Base-by-base conservation (phyloP, 2,113 vertebrate genomes). In the Ophiodon elongatus region DNA sequence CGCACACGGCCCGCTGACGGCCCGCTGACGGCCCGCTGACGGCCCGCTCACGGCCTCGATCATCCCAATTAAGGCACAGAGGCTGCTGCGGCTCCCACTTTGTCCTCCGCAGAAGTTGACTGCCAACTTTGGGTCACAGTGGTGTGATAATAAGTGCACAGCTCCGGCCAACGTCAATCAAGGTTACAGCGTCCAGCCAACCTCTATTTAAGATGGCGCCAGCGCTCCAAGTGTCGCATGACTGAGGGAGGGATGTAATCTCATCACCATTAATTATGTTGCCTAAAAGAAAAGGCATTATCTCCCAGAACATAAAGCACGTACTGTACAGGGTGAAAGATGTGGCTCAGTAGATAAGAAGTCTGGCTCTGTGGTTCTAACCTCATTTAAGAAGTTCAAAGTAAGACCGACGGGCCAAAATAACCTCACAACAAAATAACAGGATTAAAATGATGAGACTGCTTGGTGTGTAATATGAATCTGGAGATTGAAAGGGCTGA, bases 41-140 rank as follows among this genome's bases (percentile, higher is more conserved):
- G 59, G 73, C 79, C 76, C 43, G 75, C 54, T 56, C 82, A 86
- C 79, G 75, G 79, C 35, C 62, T 75, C 31, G 19, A 86, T 86
- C 69, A 83, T 85, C 73, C 83, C 77, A 88, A 82, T 88, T 88
- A 78, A 56, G 29, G 73, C 81, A 43, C 72, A 62, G 60, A 54
- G 68, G 60, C 76, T 64, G 70, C 82, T 70, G 39, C 52, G 59
- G 68, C 52, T 73, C 43, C 81, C 56, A 59, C 70, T 85, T 70
- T 76, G 69, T 84, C 78, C 73, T 79, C 74, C 3, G 37, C 57
- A 74, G 75, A 73, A 87, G 57, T 52, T 56, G 45, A 83, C 67
- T 39, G 85, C 83, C 64, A 83, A 87, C 76, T 82, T 85, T 23
- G 23, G 73, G 63, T 70, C 73, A 70, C 76, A 79, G 68, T 25